Conservation (phyloP, 2,113 vertebrate genomes). For the Oryzias celebensis region DNA sequence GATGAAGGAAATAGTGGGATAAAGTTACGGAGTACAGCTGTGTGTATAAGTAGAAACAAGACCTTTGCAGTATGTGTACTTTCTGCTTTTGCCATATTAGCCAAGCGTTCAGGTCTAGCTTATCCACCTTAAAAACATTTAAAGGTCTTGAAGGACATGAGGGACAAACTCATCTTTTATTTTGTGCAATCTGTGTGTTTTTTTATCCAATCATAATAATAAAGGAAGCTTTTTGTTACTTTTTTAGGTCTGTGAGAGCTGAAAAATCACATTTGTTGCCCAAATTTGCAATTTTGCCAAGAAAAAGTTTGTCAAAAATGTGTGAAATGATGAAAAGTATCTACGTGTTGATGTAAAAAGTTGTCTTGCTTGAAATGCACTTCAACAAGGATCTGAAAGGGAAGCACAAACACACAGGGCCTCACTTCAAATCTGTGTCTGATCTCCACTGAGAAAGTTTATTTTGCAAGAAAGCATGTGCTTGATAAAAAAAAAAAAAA, state of each 20-base stretch:
- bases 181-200: background rate
- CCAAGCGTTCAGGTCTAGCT: too few species aligned
- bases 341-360: too few species aligned
- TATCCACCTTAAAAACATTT: too few species aligned
- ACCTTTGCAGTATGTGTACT: background rate
- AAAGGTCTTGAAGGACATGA: background rate
- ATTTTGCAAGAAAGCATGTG: constrained; percentile 54
- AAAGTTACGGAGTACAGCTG: background rate
- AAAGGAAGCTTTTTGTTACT: too few species aligned
- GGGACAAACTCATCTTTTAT: background rate
- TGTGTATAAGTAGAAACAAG: constrained; percentile 14
- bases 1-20: constrained; percentile 7
- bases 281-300: too few species aligned
- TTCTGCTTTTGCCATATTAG: background rate
- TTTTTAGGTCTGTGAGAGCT: too few species aligned
- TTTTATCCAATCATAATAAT: constrained; percentile 4
- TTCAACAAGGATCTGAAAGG: background rate
- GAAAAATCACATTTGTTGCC: too few species aligned
- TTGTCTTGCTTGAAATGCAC: too few species aligned
- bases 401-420: constrained; percentile 4
- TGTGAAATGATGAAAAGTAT: too few species aligned
- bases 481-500: constrained; percentile 16
- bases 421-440: constrained; percentile 47
- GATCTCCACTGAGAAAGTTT: constrained; percentile 58
- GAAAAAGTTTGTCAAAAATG: too few species aligned